Conservation (phyloP, 2,113 vertebrate genomes). For the Sigmodon hispidus region DNA sequence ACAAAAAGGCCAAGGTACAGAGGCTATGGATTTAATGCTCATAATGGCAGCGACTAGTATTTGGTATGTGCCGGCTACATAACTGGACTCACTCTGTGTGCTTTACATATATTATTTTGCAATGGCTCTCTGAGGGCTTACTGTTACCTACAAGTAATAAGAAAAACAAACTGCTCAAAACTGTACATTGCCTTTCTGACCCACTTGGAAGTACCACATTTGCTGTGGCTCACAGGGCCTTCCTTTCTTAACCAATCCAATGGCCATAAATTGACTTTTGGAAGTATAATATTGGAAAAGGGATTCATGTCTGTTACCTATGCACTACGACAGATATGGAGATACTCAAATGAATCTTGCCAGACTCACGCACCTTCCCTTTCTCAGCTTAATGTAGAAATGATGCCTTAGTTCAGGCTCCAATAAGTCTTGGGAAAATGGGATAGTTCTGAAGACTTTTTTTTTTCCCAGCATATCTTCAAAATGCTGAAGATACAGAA, state of each 20-base stretch:
- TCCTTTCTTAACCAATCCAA: background rate
- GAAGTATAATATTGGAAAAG: background rate
- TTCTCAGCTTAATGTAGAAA: background rate
- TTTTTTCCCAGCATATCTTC: too few relatives aligned
- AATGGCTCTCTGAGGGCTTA: background rate
- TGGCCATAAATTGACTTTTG: background rate
- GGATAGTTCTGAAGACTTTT: background rate
- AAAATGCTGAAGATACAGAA: background rate
- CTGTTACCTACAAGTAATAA: conserved; percentile 28
- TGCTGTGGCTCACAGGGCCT: background rate
- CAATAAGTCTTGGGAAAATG: background rate
- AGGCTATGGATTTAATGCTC: conserved; percentile 54
- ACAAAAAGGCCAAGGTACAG: conserved; percentile 55
- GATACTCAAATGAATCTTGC: background rate
- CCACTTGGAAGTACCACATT: background rate
- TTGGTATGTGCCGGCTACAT: conserved; percentile 51
- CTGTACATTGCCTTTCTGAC: background rate
- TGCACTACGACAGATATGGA: too few relatives aligned
- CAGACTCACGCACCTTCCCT: accelerated
- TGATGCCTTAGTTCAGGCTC: background rate
- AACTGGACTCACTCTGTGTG: conserved; percentile 18
- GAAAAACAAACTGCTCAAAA: conserved; percentile 34
- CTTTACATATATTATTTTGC: conserved; percentile 41
- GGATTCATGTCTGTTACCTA: background rate
- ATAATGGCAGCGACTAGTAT: background rate